Percentiles rank a stretch among this genome's conserved stretches.
These are phyloP conservation scores for Epicampocera succincta DNA, from an alignment of 2,888 invertebrate genomes.

Conservation along the genomic window DNA sequence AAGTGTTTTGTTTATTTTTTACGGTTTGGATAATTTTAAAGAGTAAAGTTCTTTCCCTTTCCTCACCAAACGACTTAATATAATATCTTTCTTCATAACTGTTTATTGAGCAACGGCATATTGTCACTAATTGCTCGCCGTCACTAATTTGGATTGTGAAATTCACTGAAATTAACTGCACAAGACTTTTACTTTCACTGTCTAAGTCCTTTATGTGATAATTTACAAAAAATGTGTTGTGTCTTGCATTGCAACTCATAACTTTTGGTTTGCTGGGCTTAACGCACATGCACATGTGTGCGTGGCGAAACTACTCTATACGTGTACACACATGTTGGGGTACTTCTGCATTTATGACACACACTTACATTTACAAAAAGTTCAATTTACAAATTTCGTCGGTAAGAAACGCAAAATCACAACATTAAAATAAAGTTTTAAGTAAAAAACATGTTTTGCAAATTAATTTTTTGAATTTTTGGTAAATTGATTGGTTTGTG, in stretches of 20 bases:
- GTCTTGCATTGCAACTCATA: neutral
- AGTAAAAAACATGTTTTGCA: slow-evolving; percentile 51
- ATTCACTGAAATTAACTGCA: no score
- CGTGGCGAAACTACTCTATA: neutral
- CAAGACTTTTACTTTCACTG: no score
- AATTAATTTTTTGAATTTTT: slow-evolving; percentile 35
- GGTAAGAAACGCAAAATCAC: slow-evolving; percentile 52
- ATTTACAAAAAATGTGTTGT: no score
- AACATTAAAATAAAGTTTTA: slow-evolving; percentile 63
- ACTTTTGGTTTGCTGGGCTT: slow-evolving; percentile 53
- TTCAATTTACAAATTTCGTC: slow-evolving; percentile 15
- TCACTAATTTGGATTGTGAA: no score
- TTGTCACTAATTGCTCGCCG: no score
- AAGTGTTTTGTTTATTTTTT: no score
- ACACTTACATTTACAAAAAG: slow-evolving; percentile 44
- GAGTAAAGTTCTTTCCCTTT: no score
- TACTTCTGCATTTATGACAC: neutral
- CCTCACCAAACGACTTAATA: no score
- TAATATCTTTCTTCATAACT: no score
- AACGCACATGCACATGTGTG: neutral
- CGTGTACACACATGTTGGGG: slow-evolving; percentile 15
- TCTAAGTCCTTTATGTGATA: no score
- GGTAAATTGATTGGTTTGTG: slow-evolving; percentile 46
- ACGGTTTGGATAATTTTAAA: no score
- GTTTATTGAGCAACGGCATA: no score